Percentiles rank a stretch among this genome's conserved stretches.
Conservation (phyloP, 2,113 vertebrate species). For the Semnopithecus entellus region DNA sequence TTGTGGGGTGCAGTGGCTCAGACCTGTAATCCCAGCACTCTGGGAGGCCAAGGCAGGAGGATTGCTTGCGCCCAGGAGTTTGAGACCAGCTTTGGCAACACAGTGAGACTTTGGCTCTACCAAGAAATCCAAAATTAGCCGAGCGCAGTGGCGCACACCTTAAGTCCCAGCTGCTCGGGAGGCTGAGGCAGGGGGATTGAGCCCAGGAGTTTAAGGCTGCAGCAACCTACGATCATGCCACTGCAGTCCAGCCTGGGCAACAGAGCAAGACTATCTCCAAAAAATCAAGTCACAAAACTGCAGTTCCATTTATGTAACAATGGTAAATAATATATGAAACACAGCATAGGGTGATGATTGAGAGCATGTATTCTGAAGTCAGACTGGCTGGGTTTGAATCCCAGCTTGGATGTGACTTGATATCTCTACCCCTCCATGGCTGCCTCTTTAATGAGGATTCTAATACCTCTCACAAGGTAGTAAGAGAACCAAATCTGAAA, state of each 20-base stretch:
- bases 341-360: not conserved
- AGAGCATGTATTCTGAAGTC: not conserved
- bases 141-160: fast-evolving
- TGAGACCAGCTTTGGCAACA: not conserved
- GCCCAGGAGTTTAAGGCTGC: not conserved
- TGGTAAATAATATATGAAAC: not conserved
- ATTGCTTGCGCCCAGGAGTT: not conserved
- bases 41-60: not conserved
- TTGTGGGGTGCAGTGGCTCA: not conserved
- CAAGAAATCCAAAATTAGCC: not conserved
- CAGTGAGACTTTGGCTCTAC: not conserved
- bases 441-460: not conserved
- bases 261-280: not conserved
- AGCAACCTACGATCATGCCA: not conserved
- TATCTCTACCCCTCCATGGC: fast-evolving
- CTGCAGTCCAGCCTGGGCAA: not conserved
- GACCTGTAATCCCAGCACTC: not conserved
- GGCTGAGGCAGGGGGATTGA: not conserved
- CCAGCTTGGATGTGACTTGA: not conserved
- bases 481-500: not conserved
- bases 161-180: not conserved
- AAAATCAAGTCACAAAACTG: not conserved
- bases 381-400: not conserved
- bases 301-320: not conserved
- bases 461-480: not conserved